A percentile compares a stretch with the other conserved stretches of the same genome.
Conservation (phyloP, 1,140 invertebrate genomes). For the Drosophila paulistorum region DNA sequence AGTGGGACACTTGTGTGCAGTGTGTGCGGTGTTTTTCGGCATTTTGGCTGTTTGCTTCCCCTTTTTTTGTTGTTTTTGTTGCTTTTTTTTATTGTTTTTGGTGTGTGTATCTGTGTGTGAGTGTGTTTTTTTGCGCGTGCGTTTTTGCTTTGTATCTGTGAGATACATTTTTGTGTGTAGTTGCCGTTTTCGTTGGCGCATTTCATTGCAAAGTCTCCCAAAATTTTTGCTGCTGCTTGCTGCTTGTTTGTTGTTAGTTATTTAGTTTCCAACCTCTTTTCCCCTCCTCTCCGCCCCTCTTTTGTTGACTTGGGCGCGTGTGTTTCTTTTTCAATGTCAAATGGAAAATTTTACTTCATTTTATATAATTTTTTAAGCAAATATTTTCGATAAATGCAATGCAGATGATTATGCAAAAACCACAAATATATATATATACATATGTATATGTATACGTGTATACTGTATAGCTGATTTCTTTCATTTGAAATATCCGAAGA, state of each 20-base stretch:
- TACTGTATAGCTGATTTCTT: conserved; percentile 6
- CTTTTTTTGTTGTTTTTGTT: conserved; percentile 34
- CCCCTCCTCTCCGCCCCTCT: not conserved
- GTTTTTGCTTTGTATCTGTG: conserved; percentile 24
- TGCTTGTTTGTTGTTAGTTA: conserved; percentile 28
- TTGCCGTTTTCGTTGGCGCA: conserved; percentile 35
- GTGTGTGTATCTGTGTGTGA: not conserved
- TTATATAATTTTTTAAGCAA: conserved; percentile 13
- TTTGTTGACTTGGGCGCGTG: conserved; percentile 37
- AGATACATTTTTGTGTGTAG: conserved; percentile 12
- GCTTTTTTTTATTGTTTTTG: not conserved
- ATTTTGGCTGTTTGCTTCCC: conserved; percentile 29
- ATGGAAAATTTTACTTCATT: conserved; percentile 42
- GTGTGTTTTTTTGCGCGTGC: conserved; percentile 31
- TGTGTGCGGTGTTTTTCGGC: conserved; percentile 52
- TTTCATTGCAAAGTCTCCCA: conserved; percentile 48
- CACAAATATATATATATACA: not conserved
- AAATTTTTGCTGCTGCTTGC: conserved; percentile 2
- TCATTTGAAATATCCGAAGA: conserved; percentile 16
- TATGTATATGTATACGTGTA: not conserved
- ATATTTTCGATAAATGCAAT: conserved; percentile 25
- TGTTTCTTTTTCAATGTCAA: conserved; percentile 61
- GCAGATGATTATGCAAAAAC: conserved; percentile 3
- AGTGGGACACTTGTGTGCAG: conserved; percentile 83
- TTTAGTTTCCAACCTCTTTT: conserved; percentile 4